These are phyloP conservation scores for Catocala nupta DNA, from an alignment of 2,888 invertebrate genomes.

Conservation along the genomic window DNA sequence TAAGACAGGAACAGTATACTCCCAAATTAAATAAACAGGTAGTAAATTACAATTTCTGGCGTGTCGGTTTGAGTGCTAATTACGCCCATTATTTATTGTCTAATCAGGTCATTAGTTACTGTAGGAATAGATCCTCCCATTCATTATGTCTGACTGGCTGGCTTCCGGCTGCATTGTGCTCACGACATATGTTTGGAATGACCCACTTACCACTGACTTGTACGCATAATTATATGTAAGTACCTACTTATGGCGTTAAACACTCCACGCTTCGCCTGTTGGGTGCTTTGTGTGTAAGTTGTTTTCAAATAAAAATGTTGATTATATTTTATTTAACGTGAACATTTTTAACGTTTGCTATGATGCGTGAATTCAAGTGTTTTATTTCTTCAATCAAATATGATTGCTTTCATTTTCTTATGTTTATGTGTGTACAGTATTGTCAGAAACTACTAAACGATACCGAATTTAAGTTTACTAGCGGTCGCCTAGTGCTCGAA, in stretches of 20 bases:
- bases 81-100: constrained; percentile 44
- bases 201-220: constrained; percentile 30
- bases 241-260: background rate
- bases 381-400: too few relatives aligned
- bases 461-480: too few relatives aligned
- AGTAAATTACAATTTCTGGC: constrained; percentile 41
- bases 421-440: too few relatives aligned
- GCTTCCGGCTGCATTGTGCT: constrained; percentile 33
- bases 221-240: background rate
- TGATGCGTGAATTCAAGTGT: too few relatives aligned
- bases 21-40: constrained; percentile 32
- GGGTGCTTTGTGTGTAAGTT: too few relatives aligned
- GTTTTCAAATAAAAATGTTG: too few relatives aligned
- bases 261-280: too few relatives aligned
- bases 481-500: too few relatives aligned
- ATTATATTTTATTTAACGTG: too few relatives aligned
- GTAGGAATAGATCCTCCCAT: constrained; percentile 37
- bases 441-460: too few relatives aligned
- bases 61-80: constrained; percentile 36
- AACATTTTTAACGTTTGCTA: too few relatives aligned
- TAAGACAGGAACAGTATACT: background rate
- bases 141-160: constrained; percentile 29
- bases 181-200: constrained; percentile 23
- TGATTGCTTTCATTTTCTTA: too few relatives aligned
- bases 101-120: constrained; percentile 47